Evolutionary conservation across 2,113 vertebrate species (phyloP).

Genomic region (Porphyrio hochstetteri): DNA sequence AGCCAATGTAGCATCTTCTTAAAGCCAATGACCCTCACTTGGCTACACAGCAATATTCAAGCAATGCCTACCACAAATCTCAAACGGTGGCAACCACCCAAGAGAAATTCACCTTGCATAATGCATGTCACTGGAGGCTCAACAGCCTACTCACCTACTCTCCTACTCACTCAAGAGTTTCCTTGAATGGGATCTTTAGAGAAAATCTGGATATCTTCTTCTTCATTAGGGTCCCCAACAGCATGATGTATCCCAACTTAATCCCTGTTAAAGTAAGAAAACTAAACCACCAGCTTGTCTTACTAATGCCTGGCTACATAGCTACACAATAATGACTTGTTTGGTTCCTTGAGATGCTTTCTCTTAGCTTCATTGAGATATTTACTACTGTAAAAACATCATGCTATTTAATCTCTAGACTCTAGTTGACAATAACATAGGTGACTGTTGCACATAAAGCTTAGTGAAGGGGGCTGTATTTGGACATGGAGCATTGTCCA

Average conservation of each 20-base stretch:
- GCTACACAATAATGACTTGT: neutral
- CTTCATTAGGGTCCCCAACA: neutral
- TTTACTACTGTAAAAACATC: neutral
- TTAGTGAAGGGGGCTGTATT: neutral
- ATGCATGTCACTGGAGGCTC: conserved; percentile 25
- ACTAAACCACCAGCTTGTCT: neutral
- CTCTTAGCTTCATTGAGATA: neutral
- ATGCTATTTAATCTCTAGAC: neutral
- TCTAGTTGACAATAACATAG: neutral
- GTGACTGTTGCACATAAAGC: neutral
- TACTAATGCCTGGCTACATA: neutral
- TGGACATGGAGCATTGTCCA: neutral
- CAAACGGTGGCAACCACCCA: conserved; percentile 42
- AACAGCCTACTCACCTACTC: conserved; percentile 57
- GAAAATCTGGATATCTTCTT: conserved; percentile 46
- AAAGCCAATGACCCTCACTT: conserved; percentile 40
- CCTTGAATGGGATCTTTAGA: conserved; percentile 59
- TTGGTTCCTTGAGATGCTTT: neutral
- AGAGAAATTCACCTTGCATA: conserved; percentile 33
- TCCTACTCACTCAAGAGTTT: conserved; percentile 48
- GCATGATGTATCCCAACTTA: neutral
- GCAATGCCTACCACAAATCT: conserved; percentile 50
- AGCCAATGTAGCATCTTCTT: neutral
- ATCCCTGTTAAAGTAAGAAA: neutral
- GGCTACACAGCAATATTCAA: conserved; percentile 37